Evolutionary conservation across 1,140 invertebrate species (phyloP), one percentile per base, ranked within the genome.

Genomic region (Diprion similis): DNA sequence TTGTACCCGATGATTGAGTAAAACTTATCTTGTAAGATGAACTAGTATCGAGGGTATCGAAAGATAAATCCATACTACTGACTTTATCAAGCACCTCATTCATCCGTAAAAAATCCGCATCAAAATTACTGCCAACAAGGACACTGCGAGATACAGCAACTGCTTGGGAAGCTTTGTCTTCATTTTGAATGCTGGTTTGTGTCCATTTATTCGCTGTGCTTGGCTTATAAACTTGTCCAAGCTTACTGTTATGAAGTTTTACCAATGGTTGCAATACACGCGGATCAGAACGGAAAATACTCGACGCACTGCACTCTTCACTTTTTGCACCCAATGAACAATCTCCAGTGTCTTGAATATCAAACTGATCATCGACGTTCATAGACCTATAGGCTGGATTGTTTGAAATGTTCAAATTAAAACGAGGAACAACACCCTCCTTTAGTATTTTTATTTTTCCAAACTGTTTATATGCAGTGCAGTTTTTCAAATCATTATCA

Each of bases 321-420:
- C 48, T 51, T 51, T 51, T 15, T 51, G 48, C 15, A 51, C 48
- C 48, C 48, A 51, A 51, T 51, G 15, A 51, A 51, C 48, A 51
- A 51, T 51, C 48, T 51, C 48, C 48, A 51, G 48, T 51, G 15
- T 51, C 48, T 51, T 51, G 48, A 51, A 51, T 51, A 51, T 51
- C 48, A 51, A 51, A 51, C 48, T 51, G 48, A 51, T 51, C 48
- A 8, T 51, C 48, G 8, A 51, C 48, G 48, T 51, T 15, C 48
- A 51, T 51, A 8, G 9, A 15, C 8, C 48, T 51, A 51, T 51
- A 15, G 48, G 48, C 48, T 51, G 48, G 48, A 51, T 51, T 51
- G 48, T 51, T 51, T 51, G 48, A 51, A 51, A 51, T 51, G 48
- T 51, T 51, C 48, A 51, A 51, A 51, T 51, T 51, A 51, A 51